Base-by-base conservation (phyloP, 2,797 vertebrate species). In the Tauraco hartlaubi region DNA sequence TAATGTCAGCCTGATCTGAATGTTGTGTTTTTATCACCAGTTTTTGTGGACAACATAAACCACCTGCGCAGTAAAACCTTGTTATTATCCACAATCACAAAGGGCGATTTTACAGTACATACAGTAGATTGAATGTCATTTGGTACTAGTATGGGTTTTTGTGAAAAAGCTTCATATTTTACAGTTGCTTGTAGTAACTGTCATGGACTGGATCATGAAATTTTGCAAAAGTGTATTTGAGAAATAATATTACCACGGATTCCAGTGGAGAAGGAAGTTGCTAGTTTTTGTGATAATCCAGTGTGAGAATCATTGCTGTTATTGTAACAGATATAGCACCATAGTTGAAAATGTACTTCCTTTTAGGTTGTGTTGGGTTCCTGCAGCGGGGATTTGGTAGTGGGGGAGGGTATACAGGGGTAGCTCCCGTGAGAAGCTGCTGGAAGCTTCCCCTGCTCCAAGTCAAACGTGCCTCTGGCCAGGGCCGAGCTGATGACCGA, bases 81-180 rank as follows among this genome's bases (percentile, higher is more conserved):
- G 33, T 29, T 89, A 67, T 63, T 92, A 67, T 62, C 59, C 43
- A 55, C 67, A 81, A 59, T 75, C 43, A 66, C 46, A 63, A 75
- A 78, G 55, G 16, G 37, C 79, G 39, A 66, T 92, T 93, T 95
- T 93, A 79, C 41, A 86, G 68, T 93, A 63, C 15, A 23, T 90
- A 22, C 43, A 67, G 49, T 72, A 51, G 66, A 78, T 55, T 66
- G 80, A 68, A 62, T 90, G 67, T 59, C 31, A 39, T 76, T 95
- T 84, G 41, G 9, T 88, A 52, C 37, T 68, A 73, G 56, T 55
- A 52, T 29, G 41, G 55, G 22, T 0, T 94, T 86, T 94, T 92
- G 59, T 94, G 77, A 81, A 93, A 85, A 28, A 76, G 7, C 33
- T 78, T 90, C 15, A 9, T 94, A 73, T 92, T 94, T 90, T 92